Conservation (phyloP, 2,888 invertebrate genomes). For the Timema podura region DNA sequence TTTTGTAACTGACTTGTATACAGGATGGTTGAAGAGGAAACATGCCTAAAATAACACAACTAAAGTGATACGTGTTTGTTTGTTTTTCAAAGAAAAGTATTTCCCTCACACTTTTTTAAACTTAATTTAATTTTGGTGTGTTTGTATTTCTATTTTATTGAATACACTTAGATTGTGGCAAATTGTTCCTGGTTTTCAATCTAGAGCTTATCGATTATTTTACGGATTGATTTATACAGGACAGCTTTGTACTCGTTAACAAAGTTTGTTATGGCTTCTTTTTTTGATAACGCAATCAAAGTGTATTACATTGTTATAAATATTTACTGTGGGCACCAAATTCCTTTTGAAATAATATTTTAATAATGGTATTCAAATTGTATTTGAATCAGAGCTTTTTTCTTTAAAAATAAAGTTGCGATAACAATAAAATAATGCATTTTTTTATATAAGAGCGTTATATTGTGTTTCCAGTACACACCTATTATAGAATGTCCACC, state of each 20-base stretch:
- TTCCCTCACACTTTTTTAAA: conserved; percentile 3
- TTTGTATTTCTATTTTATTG: background rate
- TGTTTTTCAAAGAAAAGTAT: conserved; percentile 1
- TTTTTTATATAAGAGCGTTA: no score
- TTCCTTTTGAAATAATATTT: conserved; percentile 14
- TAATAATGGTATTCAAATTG: conserved; percentile 14
- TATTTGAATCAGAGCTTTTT: conserved; percentile 13
- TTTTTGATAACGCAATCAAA: background rate
- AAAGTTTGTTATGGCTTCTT: background rate
- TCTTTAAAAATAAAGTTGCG: background rate
- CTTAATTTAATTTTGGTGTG: background rate
- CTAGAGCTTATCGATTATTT: no score
- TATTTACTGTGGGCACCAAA: conserved; percentile 14
- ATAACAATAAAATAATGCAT: conserved; percentile 9
- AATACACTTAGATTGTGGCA: no score
- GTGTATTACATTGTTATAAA: conserved; percentile 4
- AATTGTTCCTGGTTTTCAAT: no score
- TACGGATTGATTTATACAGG: no score
- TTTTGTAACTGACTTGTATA: conserved; percentile 1
- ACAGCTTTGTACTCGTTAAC: no score
- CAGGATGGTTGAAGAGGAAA: background rate
- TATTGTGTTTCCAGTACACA: no score
- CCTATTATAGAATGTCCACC: no score
- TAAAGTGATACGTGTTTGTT: background rate
- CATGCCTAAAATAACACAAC: conserved; percentile 8